phyloP scores from a whole-genome alignment of 2,113 vertebrate species.

The Fukomys damarensis region DNA sequence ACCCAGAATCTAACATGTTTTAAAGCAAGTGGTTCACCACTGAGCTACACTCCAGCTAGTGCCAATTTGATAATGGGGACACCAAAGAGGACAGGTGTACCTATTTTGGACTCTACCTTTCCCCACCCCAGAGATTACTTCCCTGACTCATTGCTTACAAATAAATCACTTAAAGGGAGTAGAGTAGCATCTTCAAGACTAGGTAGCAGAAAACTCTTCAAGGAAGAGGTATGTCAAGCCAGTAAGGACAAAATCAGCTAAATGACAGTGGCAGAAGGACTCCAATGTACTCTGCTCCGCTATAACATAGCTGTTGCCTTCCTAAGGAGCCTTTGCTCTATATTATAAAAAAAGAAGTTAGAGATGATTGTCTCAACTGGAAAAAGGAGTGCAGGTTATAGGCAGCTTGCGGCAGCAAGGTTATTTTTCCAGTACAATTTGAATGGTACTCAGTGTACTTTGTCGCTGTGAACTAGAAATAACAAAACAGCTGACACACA shows the following conservation, averaged over 20 bases:
- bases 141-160: background rate
- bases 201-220: background rate
- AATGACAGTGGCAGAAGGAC: background rate
- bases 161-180: background rate
- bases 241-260: conserved; percentile 17
- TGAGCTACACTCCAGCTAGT: background rate
- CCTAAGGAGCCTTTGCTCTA: background rate
- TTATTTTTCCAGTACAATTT: background rate
- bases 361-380: background rate
- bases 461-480: conserved; percentile 16
- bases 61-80: background rate
- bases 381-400: background rate
- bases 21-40: background rate
- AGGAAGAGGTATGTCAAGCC: background rate
- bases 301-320: background rate
- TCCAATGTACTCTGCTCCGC: background rate
- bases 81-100: background rate
- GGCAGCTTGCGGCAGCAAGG: background rate
- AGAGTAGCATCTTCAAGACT: background rate
- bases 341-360: background rate
- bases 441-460: background rate
- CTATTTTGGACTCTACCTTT: background rate
- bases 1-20: background rate
- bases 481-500: conserved; percentile 30
- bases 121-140: background rate